Evolutionary conservation across 2,113 vertebrate genomes (phyloP).

Genomic region (Nerophis ophidion): DNA sequence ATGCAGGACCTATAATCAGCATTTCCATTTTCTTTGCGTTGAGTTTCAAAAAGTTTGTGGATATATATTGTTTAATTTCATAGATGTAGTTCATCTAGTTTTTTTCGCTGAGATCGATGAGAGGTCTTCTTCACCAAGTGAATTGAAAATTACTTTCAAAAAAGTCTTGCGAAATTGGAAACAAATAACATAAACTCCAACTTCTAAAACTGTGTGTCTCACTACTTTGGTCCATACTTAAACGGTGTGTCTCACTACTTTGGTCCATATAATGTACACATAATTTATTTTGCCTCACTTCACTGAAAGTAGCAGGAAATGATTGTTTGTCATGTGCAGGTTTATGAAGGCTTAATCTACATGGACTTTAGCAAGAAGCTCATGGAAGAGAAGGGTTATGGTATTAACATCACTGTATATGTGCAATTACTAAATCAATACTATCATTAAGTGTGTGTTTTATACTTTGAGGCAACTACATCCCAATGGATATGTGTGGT

Average conservation of each 20-base stretch:
- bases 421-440: neutral
- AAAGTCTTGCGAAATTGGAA: neutral
- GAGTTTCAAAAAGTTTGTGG: too few species aligned
- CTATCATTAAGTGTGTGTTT: neutral
- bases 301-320: neutral
- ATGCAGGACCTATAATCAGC: too few species aligned
- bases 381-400: slow-evolving; percentile 74
- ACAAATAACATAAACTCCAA: neutral
- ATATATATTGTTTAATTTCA: too few species aligned
- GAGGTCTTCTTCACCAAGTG: too few species aligned
- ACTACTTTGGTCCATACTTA: neutral
- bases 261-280: neutral
- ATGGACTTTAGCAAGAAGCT: slow-evolving; percentile 77
- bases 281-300: neutral
- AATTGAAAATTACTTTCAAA: neutral
- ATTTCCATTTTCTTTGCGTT: too few species aligned
- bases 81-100: too few species aligned
- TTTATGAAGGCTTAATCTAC: slow-evolving; percentile 78
- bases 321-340: slow-evolving; percentile 47
- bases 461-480: slow-evolving; percentile 61
- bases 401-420: slow-evolving; percentile 44
- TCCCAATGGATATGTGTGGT: slow-evolving; percentile 64
- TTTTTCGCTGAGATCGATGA: too few species aligned
- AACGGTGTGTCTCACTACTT: neutral
- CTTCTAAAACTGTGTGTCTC: neutral